Base-by-base conservation (phyloP, 2,888 invertebrate genomes). In the Morpho deidamia region DNA sequence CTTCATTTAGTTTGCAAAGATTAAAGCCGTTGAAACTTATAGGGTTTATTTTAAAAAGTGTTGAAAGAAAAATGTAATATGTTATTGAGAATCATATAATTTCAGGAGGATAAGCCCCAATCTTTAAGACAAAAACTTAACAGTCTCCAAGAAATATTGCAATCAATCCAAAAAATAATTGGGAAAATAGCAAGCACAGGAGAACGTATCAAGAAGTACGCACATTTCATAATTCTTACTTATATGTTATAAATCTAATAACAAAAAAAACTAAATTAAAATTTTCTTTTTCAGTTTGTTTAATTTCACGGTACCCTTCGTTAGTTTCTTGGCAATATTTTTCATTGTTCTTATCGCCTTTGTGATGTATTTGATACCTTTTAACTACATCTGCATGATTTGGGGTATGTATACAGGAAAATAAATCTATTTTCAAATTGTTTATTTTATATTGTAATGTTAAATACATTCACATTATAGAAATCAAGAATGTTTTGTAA, bases 251-350 rank as follows among this genome's bases (percentile, higher is more conserved):
- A 32, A 12, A 33, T 48, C 38, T 14, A 39, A 10, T 7, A 39
- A n/a, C 0, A 39, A 2, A n/a, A 39, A 39, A 39, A 9, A 39
- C 39, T 14, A 11, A 44, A 14, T 45, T 9, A 44, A 37, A 47
- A 8, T 45, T 48, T 53, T 70, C 66, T 67, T 59, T 92, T 92
- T 62, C 91, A 98, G 97, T 84, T 95, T 97, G 51, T 97, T 97
- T 84, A 97, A 98, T 84, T 99, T 98, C 88, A 96, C 97, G 51
- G 95, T 97, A 66, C 98, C 98, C 8, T 99, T 97, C 88, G 87
- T 99, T 56, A 97, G 98, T 65, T 94, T 94, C 84, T 88, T 99
- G 71, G 96, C 97, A 11, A 95, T 98, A 63, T 85, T 94, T 41
- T 84, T 96, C 33, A 88, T 97, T 51, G 69, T 93, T 42, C 72